Evolutionary conservation across 2,888 invertebrate species (phyloP).

Genomic region (Barypeithes pellucidus): DNA sequence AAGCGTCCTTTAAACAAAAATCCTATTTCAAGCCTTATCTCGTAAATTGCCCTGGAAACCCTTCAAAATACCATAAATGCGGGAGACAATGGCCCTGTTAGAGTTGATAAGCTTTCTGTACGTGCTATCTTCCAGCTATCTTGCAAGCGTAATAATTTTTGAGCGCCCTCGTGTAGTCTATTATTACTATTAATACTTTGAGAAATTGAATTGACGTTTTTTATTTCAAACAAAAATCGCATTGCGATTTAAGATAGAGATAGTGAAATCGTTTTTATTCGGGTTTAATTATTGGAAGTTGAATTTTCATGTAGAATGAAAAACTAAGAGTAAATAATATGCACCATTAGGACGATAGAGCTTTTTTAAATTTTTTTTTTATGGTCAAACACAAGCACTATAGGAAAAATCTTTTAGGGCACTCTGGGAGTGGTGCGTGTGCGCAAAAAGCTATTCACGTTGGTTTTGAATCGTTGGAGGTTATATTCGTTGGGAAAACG

Average conservation of each 20-base stretch:
- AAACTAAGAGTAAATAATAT: too few relatives aligned
- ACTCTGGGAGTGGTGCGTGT: too few relatives aligned
- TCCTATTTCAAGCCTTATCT: conserved; percentile 34
- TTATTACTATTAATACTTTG: conserved; percentile 29
- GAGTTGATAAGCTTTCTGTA: conserved; percentile 42
- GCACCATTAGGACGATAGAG: too few relatives aligned
- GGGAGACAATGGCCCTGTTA: conserved; percentile 41
- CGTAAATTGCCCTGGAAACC: conserved; percentile 42
- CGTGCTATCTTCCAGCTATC: conserved; percentile 44
- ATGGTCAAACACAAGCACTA: too few relatives aligned
- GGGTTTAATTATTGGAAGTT: too few relatives aligned
- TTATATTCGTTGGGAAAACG: too few relatives aligned
- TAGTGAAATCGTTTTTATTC: too few relatives aligned
- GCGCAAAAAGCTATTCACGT: too few relatives aligned
- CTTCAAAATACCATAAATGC: conserved; percentile 46
- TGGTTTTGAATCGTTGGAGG: too few relatives aligned
- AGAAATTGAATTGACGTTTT: conserved; percentile 19
- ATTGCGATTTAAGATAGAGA: conserved; percentile 18
- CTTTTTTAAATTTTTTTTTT: too few relatives aligned
- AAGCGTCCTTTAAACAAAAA: conserved; percentile 27
- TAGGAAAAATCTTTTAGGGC: too few relatives aligned
- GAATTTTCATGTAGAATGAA: too few relatives aligned
- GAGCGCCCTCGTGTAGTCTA: conserved; percentile 32
- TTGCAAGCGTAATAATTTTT: conserved; percentile 39
- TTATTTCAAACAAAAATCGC: conserved; percentile 17